Conservation (phyloP, 2,113 vertebrate species). For the Tamias sibiricus region DNA sequence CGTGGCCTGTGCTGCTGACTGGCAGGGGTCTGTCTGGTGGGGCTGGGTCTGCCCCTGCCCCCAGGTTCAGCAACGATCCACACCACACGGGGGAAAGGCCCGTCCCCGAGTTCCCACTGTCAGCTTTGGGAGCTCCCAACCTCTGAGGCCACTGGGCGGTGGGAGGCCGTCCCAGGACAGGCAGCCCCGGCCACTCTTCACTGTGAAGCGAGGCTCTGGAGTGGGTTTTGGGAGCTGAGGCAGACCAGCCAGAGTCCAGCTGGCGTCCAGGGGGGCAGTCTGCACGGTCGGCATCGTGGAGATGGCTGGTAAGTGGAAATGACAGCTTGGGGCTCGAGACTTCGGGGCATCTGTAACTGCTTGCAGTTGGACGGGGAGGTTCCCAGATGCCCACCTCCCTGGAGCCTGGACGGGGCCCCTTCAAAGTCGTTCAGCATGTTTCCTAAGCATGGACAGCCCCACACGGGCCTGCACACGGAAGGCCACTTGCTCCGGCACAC, state of each 20-base stretch:
- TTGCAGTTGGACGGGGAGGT: neutral
- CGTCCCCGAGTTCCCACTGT: too few relatives aligned
- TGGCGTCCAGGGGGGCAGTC: too few relatives aligned
- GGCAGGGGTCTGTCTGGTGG: too few relatives aligned
- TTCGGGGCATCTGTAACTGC: too few relatives aligned
- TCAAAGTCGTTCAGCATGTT: neutral
- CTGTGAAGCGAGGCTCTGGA: neutral
- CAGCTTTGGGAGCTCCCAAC: too few relatives aligned
- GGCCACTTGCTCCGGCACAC: too few relatives aligned
- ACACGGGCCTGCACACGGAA: neutral
- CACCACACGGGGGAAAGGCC: too few relatives aligned
- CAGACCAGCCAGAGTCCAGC: too few relatives aligned
- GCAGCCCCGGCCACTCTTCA: neutral
- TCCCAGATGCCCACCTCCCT: neutral
- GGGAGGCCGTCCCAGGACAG: neutral
- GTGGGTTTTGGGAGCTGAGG: neutral
- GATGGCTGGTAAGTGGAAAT: neutral
- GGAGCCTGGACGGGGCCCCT: too few relatives aligned
- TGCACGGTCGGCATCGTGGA: neutral
- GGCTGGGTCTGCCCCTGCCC: neutral
- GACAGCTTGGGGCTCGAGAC: rapidly evolving
- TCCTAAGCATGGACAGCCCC: neutral
- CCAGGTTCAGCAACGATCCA: neutral
- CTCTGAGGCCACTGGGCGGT: neutral
- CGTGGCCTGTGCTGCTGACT: neutral